Evolutionary conservation across 35 echinoderm and acorn worm genomes (phyloP).

Genomic region (Hemicentrotus pulcherrimus): DNA sequence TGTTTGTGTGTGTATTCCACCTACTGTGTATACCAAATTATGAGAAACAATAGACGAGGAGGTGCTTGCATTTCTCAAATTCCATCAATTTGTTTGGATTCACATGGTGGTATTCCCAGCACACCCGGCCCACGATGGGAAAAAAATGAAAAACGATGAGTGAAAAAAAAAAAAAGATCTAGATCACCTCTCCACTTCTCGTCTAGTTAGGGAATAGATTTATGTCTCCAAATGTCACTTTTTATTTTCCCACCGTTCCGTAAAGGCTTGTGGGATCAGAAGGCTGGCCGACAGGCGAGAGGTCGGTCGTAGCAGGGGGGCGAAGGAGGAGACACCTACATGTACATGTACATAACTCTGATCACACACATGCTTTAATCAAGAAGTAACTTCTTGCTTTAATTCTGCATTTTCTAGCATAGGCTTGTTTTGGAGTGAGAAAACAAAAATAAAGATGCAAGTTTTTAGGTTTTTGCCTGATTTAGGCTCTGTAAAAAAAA

Average conservation of each 20-base stretch:
- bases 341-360: background rate
- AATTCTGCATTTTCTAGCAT: background rate
- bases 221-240: conserved; percentile 10
- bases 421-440: background rate
- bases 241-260: background rate
- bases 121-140: background rate
- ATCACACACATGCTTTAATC: background rate
- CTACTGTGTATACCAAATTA: background rate
- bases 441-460: no score
- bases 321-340: background rate
- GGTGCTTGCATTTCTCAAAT: background rate
- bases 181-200: background rate
- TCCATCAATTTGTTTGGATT: background rate
- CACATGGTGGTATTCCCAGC: background rate
- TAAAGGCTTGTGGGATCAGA: background rate
- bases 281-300: background rate
- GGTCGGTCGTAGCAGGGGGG: background rate
- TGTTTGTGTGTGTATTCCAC: background rate
- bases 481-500: no score
- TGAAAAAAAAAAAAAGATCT: background rate
- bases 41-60: background rate
- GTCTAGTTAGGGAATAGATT: background rate
- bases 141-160: background rate
- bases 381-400: no score
- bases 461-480: no score